phyloP scores from a whole-genome alignment of 2,113 vertebrate species.

The Pavo muticus region DNA sequence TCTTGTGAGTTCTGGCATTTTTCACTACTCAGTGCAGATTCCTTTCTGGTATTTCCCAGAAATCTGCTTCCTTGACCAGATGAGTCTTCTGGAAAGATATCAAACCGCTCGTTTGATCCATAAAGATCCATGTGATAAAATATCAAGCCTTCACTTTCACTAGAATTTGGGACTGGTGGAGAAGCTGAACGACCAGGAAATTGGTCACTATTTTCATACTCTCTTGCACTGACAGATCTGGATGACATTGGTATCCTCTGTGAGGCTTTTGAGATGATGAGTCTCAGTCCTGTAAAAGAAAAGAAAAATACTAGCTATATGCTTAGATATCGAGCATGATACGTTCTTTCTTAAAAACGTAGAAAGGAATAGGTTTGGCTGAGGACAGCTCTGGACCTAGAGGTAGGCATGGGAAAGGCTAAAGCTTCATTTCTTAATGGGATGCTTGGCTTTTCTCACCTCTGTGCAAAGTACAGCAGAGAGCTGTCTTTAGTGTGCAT shows the following conservation, averaged over 20 bases:
- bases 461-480: neutral
- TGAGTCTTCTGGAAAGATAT: constrained; percentile 80
- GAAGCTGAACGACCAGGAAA: neutral
- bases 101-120: constrained; percentile 80
- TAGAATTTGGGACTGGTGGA: neutral
- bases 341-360: neutral
- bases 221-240: neutral
- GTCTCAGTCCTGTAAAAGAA: constrained; percentile 33
- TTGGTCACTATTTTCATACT: neutral
- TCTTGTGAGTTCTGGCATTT: neutral
- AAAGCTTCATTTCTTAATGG: neutral
- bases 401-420: neutral
- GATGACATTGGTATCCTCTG: constrained; percentile 44
- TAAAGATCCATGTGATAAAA: constrained; percentile 83
- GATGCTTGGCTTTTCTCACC: neutral
- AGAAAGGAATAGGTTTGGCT: neutral
- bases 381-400: neutral
- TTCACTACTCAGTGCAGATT: neutral
- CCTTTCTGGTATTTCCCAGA: neutral
- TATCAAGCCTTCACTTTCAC: constrained; percentile 51
- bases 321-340: neutral
- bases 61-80: constrained; percentile 36
- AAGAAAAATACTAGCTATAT: neutral
- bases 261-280: neutral
- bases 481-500: neutral